Percentiles rank a stretch among this genome's conserved stretches.
These are phyloP conservation scores for Loris lydekkerianus DNA, from an alignment of 2,797 vertebrate genomes.

Conservation along the genomic window DNA sequence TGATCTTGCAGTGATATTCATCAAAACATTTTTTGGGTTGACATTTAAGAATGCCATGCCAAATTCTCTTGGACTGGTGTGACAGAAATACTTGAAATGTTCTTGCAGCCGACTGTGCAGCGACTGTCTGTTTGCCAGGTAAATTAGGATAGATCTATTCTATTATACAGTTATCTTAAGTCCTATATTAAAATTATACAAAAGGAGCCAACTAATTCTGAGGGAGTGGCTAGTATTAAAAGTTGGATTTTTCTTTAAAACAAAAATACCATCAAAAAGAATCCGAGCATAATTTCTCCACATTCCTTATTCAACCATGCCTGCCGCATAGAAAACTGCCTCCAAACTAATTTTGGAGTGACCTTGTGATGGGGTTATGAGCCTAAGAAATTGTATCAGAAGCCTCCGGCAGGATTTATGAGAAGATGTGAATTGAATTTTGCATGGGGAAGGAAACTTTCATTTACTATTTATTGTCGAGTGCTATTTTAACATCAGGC, in stretches of 20 bases:
- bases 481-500: not conserved
- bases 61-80: not conserved
- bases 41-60: not conserved
- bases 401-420: conserved; percentile 68
- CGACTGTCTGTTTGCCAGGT: not conserved
- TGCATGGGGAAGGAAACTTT: conserved; percentile 71
- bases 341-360: conserved; percentile 64
- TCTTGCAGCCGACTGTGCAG: not conserved
- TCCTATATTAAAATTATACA: not conserved
- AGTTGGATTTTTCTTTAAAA: not conserved
- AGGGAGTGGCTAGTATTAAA: not conserved
- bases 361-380: conserved; percentile 74
- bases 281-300: not conserved
- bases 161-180: not conserved
- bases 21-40: not conserved
- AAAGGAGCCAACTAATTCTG: not conserved
- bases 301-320: not conserved
- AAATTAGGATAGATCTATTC: not conserved
- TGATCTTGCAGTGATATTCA: not conserved
- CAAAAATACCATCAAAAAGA: not conserved
- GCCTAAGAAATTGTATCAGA: conserved; percentile 74
- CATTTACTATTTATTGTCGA: conserved; percentile 51
- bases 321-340: not conserved
- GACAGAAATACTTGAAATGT: not conserved
- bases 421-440: conserved; percentile 79